Percentiles rank a stretch among this genome's conserved stretches.
These are phyloP conservation scores for Volucella inflata DNA, from an alignment of 2,888 invertebrate species.

Conservation along the genomic window DNA sequence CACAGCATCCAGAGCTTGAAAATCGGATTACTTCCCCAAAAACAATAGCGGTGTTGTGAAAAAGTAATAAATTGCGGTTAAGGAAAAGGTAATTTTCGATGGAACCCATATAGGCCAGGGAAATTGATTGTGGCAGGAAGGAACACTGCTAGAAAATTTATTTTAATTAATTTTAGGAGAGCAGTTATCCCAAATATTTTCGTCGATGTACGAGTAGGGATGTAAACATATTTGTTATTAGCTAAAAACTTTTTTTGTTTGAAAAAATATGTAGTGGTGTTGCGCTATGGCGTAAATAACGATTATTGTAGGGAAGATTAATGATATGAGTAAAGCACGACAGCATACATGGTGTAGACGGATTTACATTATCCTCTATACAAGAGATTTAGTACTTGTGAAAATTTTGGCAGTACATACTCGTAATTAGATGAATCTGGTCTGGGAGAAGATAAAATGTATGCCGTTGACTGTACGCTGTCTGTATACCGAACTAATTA, in stretches of 20 bases:
- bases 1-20: not conserved
- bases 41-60: constrained; percentile 41
- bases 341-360: not conserved
- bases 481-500: no score
- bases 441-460: no score
- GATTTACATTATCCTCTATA: no score
- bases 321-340: not conserved
- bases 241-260: constrained; percentile 5
- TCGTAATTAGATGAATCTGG: no score
- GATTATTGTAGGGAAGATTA: constrained; percentile 1
- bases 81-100: constrained; percentile 12
- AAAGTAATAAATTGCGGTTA: constrained; percentile 41
- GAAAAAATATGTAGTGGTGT: constrained; percentile 1
- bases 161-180: constrained; percentile 44
- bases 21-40: constrained; percentile 17
- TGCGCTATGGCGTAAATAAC: constrained; percentile 3
- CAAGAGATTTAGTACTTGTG: no score
- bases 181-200: constrained; percentile 4
- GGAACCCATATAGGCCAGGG: not conserved
- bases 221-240: constrained; percentile 8
- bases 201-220: not conserved
- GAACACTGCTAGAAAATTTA: constrained; percentile 31
- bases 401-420: no score
- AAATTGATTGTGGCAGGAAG: not conserved
- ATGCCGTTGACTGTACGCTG: no score